Conservation (phyloP, 2,888 invertebrate genomes). For the Tyria jacobaeae region DNA sequence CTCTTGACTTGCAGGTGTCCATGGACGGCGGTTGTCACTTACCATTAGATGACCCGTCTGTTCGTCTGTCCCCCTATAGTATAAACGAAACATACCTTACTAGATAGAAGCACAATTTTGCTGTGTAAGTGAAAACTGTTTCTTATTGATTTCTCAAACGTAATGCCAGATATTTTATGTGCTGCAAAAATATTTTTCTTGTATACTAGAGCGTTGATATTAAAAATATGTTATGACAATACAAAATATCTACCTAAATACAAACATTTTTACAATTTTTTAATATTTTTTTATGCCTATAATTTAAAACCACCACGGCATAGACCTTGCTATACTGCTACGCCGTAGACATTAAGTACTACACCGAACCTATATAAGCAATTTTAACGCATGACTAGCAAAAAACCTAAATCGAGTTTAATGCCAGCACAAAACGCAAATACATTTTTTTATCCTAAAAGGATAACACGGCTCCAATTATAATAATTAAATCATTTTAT, state of each 20-base stretch:
- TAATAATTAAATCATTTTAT: constrained; percentile 20
- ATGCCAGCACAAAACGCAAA: constrained; percentile 6
- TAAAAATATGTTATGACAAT: not conserved
- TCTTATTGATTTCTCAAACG: not conserved
- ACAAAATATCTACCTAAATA: not conserved
- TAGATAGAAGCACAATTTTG: not conserved
- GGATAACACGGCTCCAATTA: constrained; percentile 4
- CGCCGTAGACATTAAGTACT: not conserved
- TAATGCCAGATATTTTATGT: not conserved
- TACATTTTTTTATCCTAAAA: not conserved
- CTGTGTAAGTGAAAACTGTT: not conserved
- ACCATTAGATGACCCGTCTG: too few species aligned
- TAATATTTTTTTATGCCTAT: not conserved
- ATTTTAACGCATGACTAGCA: constrained; percentile 10
- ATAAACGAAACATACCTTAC: too few species aligned
- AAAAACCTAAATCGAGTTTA: constrained; percentile 1
- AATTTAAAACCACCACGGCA: not conserved
- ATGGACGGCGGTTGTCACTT: too few species aligned
- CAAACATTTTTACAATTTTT: not conserved
- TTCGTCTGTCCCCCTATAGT: too few species aligned
- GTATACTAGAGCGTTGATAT: too few species aligned
- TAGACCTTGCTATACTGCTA: not conserved
- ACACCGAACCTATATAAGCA: constrained; percentile 2
- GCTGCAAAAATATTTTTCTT: too few species aligned
- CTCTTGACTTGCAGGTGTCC: too few species aligned